Base-by-base conservation (phyloP, 2,113 vertebrate genomes). In the Polypterus senegalus region DNA sequence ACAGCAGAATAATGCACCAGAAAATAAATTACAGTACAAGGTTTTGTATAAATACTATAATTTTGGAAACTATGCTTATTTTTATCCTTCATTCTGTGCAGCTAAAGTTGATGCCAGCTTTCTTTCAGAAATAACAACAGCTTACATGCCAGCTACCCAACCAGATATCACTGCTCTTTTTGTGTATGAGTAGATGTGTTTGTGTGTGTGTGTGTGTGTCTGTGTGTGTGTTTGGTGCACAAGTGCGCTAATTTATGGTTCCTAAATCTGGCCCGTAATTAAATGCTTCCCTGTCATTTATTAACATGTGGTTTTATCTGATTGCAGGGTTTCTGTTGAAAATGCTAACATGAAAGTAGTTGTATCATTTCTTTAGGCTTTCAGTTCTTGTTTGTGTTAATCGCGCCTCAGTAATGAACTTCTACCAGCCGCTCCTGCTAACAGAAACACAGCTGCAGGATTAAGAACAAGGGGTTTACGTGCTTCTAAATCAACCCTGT, bases 301-400 rank as follows among this genome's bases (percentile, higher is more conserved):
- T 74, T 70, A 76, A 68, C 58, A 45, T 55, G 67, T 71, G 78
- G 65, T 70, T 71, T 71, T 69, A 71, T 78, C 69, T 81, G 79
- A 87, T 86, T 83, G 81, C 75, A 77, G 77, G 74, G 78, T 81
- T 69, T 65, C 64, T 69, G 71, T 69, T 55, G 6, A 67, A 71
- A 73, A 71, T 69, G 63, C 27, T 27, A 27, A 27, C 27, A 27
- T 27, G 27, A 27, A 27, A 27, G n/a, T 70, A 64, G 66, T 62
- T 52, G 65, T 70, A 58, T 78, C 76, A 73, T 78, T 67, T 80
- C 78, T 83, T 27, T 27, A 27, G 27, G 27, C 27, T 63, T 60
- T 65, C 64, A 67, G 73, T 78, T 81, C 77, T 79, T 74, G 74
- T 77, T 77, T 59, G 69, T 47, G 63, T 67, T 73, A 69, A 67